Base-by-base conservation (phyloP, 1,140 invertebrate genomes). In the Geopemphigus sp. region DNA sequence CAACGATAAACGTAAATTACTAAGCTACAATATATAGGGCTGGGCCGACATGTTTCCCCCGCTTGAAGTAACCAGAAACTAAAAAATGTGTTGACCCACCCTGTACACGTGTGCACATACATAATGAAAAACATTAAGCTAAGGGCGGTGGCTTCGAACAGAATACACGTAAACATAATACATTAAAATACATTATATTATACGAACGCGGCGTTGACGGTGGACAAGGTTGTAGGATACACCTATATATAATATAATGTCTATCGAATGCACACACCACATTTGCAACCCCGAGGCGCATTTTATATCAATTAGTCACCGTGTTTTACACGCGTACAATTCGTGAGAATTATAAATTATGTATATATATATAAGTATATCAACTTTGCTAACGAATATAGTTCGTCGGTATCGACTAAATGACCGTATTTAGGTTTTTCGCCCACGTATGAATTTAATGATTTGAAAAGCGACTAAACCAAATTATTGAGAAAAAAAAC, bases 221-320 rank as follows among this genome's bases (percentile, higher is more conserved):
- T 5, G 14, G n/a, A 53, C 47, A 72, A 72, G 68, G 68, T 72
- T 72, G 24, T n/a, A n/a, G n/a, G 29, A 54, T 72, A 53, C 24
- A 50, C 22, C 22, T 50, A 5, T 32, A 66, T 15, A 72, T 29
- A 53, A 59, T 68, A 39, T 68, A 24, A 17, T 68, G 17, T 24
- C 15, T 70, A 12, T 32, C 0, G 45, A 54, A n/a, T 54, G 10
- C 2, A 53, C 24, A 70, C 50, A 2, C 8, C 19, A 66, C n/a
- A n/a, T n/a, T 29, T 12, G 4, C 47, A 29, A 54, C 68, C 68
- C 24, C 47, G 19, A 54, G 24, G 26, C 68, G 6, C 19, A 72
- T 72, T 53, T 53, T 53, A 54, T 72, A 29, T 54, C 68, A 72
- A n/a, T 72, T 72, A 72, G 50, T 72, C 68, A 72, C n/a, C 26